A percentile compares a stretch with the other conserved stretches of the same genome.
Evolutionary conservation across 2,797 vertebrate genomes (phyloP).

Genomic region (Zenarchopterus dispar): DNA sequence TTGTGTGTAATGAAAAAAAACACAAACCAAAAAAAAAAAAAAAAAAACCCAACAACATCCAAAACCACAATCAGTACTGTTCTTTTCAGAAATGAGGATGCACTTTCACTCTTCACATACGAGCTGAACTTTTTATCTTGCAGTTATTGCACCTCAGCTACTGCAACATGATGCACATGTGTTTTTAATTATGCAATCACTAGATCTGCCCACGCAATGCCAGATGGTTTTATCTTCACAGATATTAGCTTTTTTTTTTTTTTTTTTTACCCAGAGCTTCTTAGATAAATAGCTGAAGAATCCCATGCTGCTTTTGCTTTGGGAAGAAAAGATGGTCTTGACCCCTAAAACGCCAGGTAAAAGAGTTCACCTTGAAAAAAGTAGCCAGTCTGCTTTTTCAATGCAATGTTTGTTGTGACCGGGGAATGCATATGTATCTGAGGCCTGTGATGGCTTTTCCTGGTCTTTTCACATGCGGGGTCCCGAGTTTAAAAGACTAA

Average conservation of each 20-base stretch:
- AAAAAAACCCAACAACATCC: no score
- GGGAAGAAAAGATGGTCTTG: constrained; percentile 66
- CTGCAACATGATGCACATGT: constrained; percentile 72
- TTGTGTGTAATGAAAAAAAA: no score
- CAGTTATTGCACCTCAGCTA: constrained; percentile 48
- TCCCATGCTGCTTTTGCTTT: constrained; percentile 69
- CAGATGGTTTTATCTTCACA: constrained; percentile 79
- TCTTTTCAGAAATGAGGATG: neutral
- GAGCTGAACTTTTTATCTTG: constrained; percentile 23
- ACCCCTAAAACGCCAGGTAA: constrained; percentile 27
- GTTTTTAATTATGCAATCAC: constrained; percentile 74
- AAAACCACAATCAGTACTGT: no score
- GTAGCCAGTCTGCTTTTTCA: constrained; percentile 57
- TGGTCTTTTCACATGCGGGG: constrained; percentile 46
- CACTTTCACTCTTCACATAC: constrained; percentile 10
- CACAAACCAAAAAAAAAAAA: no score
- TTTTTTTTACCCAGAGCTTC: constrained; percentile 60
- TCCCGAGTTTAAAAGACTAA: constrained; percentile 54
- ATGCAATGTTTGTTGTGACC: constrained; percentile 60
- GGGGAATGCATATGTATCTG: constrained; percentile 45
- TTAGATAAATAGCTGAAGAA: constrained; percentile 77
- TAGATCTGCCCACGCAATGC: constrained; percentile 56
- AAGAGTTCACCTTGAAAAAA: constrained; percentile 48
- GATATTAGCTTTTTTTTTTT: constrained; percentile 58
- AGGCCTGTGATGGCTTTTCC: constrained; percentile 66